Conservation (phyloP, 2,888 invertebrate species). For the Drosophila fungiperda region DNA sequence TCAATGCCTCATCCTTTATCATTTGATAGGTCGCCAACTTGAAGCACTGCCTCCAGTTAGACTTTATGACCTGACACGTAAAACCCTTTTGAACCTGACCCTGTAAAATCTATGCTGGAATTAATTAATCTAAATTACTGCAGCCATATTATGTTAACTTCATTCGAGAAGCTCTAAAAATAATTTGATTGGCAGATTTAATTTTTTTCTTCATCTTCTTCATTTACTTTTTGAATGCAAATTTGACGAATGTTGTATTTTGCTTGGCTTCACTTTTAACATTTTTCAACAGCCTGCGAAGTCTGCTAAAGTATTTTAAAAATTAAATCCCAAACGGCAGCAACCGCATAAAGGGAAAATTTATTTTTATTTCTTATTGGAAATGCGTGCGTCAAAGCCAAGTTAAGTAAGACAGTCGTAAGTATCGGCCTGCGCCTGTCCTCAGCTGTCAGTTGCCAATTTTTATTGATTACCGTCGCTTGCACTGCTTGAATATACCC, state of each 20-base stretch:
- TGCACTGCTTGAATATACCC: slow-evolving; percentile 2
- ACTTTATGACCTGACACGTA: slow-evolving; percentile 64
- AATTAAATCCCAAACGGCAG: slow-evolving; percentile 10
- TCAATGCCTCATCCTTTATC: slow-evolving; percentile 5
- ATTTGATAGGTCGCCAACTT: slow-evolving; percentile 27
- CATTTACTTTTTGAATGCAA: neutral
- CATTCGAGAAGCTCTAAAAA: neutral
- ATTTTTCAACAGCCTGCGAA: neutral
- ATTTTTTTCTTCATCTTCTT: neutral
- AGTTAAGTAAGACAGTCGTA: slow-evolving; percentile 29
- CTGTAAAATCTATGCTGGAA: slow-evolving; percentile 60
- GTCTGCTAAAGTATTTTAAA: neutral
- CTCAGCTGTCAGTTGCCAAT: slow-evolving; percentile 37
- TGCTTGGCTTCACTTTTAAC: neutral
- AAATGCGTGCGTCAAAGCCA: slow-evolving; percentile 32
- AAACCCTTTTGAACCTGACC: slow-evolving; percentile 65
- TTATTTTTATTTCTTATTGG: slow-evolving; percentile 23
- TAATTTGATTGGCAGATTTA: neutral
- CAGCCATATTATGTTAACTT: slow-evolving; percentile 8
- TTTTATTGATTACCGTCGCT: slow-evolving; percentile 35
- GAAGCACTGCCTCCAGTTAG: slow-evolving; percentile 42
- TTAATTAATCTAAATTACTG: slow-evolving; percentile 60
- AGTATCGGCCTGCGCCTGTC: slow-evolving; percentile 31
- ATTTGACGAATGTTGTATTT: neutral
- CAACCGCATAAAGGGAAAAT: slow-evolving; percentile 1